Evolutionary conservation across 2,797 vertebrate species (phyloP).

Genomic region (Anniella stebbinsi): DNA sequence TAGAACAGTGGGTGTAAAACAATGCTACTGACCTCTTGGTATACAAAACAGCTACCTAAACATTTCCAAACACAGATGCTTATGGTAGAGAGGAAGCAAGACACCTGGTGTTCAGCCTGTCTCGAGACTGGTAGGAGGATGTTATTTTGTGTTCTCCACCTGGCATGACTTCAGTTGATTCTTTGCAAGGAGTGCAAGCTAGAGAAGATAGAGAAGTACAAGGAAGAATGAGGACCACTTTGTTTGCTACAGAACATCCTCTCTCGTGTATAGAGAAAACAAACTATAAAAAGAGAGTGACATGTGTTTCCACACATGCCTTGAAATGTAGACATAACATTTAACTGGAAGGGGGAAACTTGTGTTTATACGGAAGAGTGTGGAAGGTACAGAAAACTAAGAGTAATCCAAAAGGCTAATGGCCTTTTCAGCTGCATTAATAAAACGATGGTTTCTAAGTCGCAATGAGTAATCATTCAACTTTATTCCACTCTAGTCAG

Average conservation of each 20-base stretch:
- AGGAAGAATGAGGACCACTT: not conserved
- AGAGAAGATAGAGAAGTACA: not conserved
- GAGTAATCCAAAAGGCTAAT: too few relatives aligned
- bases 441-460: too few relatives aligned
- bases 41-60: not conserved
- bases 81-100: slow-evolving; percentile 28
- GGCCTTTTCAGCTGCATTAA: too few relatives aligned
- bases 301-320: not conserved
- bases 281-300: not conserved
- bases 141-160: slow-evolving; percentile 26
- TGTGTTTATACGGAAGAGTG: rapidly evolving
- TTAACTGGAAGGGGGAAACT: rapidly evolving
- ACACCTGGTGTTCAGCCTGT: slow-evolving; percentile 9
- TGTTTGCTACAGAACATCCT: not conserved
- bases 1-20: not conserved
- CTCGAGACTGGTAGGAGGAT: slow-evolving; percentile 35
- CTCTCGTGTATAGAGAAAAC: slow-evolving; percentile 28
- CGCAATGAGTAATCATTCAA: too few relatives aligned
- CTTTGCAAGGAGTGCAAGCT: not conserved
- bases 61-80: not conserved
- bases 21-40: not conserved
- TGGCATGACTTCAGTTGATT: slow-evolving; percentile 7
- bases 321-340: not conserved
- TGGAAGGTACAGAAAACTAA: too few relatives aligned
- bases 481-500: too few relatives aligned